Base-by-base conservation (phyloP, 2,888 invertebrate genomes). In the Leptogaster cylindrica region DNA sequence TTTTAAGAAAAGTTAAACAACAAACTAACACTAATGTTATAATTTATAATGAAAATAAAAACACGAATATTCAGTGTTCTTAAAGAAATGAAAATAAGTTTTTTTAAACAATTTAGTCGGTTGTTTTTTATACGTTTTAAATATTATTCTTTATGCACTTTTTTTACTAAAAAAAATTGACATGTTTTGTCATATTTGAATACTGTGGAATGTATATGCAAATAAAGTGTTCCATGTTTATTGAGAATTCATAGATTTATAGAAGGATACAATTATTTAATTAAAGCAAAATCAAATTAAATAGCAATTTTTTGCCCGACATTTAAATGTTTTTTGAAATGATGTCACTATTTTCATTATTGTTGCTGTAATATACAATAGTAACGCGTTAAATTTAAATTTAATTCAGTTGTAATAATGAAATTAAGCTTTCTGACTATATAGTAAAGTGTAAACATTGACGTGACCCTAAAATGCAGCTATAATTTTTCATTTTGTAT, bases 141-240 rank as follows among this genome's bases (percentile, higher is more conserved):
- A 28, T 41, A 64, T 39, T 66, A 69, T 39, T 44, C 64, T 66
- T 68, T 69, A 64, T 46, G 64, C 51, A 66, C 41, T 51, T 63
- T 66, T n/a, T n/a, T 55, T 55, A 55, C 39, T 58, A 46, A 39
- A 46, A n/a, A 52, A 65, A 39, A 44, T 50, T 64, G 51, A 55
- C 39, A 28, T 46, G 33, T 64, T 48, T 48, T 64, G 33, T 31
- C 64, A 46, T 64, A 48, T 48, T 64, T 36, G 39, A 52, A 41
- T 44, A 25, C 31, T 31, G 55, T 52, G 55, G 66, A 64, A 48
- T 66, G 66, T 48, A 69, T 64, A 66, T 69, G 69, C 69, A 64
- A 63, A 52, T 7, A 5, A 18, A 41, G 7, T n/a, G n/a, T n/a
- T n/a, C n/a, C n/a, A n/a, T n/a, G n/a, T n/a, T n/a, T n/a, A n/a